phyloP scores from a whole-genome alignment of 2,888 invertebrate species.

The Hyalella azteca region DNA sequence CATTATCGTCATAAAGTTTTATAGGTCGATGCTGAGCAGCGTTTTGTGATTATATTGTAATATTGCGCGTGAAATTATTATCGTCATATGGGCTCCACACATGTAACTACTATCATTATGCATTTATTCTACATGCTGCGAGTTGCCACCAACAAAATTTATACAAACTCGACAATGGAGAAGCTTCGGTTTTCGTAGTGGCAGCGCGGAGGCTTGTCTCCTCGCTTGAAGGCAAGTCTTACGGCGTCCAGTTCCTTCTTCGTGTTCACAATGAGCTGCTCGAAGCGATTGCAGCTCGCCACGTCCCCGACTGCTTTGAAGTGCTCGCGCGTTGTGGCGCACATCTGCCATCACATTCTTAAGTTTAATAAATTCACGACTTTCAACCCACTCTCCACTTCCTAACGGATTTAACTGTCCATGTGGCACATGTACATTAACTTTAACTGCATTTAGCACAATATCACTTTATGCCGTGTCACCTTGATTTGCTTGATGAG shows the following conservation, averaged over 20 bases:
- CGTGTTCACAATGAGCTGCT: slow-evolving; percentile 80
- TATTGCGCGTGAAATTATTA: too few relatives aligned
- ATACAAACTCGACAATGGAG: slow-evolving; percentile 80
- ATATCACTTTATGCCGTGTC: slow-evolving; percentile 17
- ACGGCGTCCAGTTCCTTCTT: slow-evolving; percentile 88
- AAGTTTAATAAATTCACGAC: too few relatives aligned
- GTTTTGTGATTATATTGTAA: slow-evolving; percentile 83
- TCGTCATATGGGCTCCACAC: too few relatives aligned
- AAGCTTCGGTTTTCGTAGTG: slow-evolving; percentile 91
- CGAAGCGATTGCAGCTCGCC: slow-evolving; percentile 86
- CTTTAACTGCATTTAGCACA: too few relatives aligned
- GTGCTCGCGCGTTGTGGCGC: slow-evolving; percentile 83
- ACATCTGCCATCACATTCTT: slow-evolving; percentile 71
- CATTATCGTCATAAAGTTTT: too few relatives aligned
- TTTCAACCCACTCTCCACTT: too few relatives aligned
- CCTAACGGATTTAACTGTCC: too few relatives aligned
- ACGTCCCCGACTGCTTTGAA: slow-evolving; percentile 88
- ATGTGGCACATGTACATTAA: too few relatives aligned
- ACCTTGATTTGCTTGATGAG: slow-evolving; percentile 74
- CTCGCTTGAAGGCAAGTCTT: slow-evolving; percentile 71
- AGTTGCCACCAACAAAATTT: too few relatives aligned
- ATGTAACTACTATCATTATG: too few relatives aligned
- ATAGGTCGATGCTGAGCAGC: slow-evolving; percentile 78
- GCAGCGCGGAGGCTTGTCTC: slow-evolving; percentile 76
- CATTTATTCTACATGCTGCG: too few relatives aligned